Percentiles rank a stretch among this genome's conserved stretches.
These are phyloP conservation scores for Cydia splendana DNA, from an alignment of 1,140 invertebrate species.

Conservation along the genomic window DNA sequence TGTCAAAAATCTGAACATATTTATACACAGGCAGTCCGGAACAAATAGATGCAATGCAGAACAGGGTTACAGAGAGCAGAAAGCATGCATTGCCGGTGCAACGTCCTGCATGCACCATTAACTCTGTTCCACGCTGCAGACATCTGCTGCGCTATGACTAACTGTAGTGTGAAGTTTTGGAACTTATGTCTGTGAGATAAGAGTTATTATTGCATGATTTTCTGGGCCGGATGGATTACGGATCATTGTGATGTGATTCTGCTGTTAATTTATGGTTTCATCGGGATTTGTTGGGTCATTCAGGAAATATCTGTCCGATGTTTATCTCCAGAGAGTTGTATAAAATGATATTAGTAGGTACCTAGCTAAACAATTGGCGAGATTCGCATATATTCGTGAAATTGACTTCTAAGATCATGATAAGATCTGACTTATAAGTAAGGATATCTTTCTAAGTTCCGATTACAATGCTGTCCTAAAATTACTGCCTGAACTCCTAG, in stretches of 20 bases:
- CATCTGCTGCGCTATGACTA: constrained; percentile 24
- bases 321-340: no score
- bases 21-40: constrained; percentile 9
- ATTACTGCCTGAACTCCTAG: no score
- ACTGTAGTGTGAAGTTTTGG: background rate
- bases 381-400: no score
- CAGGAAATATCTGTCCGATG: background rate
- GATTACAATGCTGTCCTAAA: no score
- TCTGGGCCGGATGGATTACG: background rate
- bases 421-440: no score
- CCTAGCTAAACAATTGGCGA: no score
- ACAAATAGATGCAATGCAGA: constrained; percentile 25
- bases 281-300: background rate
- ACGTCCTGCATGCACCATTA: constrained; percentile 70
- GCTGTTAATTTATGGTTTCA: constrained; percentile 5
- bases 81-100: constrained; percentile 58
- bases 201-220: background rate
- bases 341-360: no score
- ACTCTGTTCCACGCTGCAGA: constrained; percentile 61
- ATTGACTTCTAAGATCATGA: no score
- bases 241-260: constrained; percentile 11
- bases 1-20: no score
- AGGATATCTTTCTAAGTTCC: no score
- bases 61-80: constrained; percentile 44
- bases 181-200: background rate